Evolutionary conservation across 2,797 vertebrate species (phyloP), one percentile per base, ranked within the genome.

Genomic region (Remorina albescens): DNA sequence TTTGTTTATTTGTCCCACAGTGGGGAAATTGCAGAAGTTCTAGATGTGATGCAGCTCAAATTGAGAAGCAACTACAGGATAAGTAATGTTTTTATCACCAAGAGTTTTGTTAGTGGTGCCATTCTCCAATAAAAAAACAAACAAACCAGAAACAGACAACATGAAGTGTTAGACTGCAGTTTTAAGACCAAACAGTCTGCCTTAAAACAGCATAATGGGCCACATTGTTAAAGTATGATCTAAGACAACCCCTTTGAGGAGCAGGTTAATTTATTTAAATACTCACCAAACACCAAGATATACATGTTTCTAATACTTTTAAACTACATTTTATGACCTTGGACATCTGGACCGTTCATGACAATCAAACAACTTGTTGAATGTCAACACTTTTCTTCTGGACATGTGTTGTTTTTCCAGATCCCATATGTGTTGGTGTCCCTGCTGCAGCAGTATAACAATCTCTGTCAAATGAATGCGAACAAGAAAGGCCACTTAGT

Each of bases 41-140:
- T 32, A 32, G 16, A 11, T 54, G 51, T 19, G 28, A 53, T 34
- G 13, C 18, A 18, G 12, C 25, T 42, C 41, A 41, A 56, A 62
- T 39, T 68, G 42, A 47, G 49, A 60, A 67, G 32, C 47, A 60
- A 10, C 18, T n/a, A 21, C 8, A 53, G 30, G 19, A 44, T 59
- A 30, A 18, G 8, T 42, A 5, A 46, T 11, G 5, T 58, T 6
- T 34, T 58, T 39, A 56, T 25, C 10, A 8, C 6, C 3, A 23
- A 42, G 12, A 41, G 34, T 9, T 59, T 46, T 6, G 4, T 53
- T 50, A 21, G 10, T 8, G 5, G 28, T 11, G 21, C 39, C 34
- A 16, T 36, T 28, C 2, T 58, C 44, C 34, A 30, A 8, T 37
- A 49, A 65, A 57, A 34, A 28, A 36, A n/a, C n/a, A n/a, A n/a